Conservation (phyloP, 2,797 vertebrate genomes). For the Carcharodon carcharias region DNA sequence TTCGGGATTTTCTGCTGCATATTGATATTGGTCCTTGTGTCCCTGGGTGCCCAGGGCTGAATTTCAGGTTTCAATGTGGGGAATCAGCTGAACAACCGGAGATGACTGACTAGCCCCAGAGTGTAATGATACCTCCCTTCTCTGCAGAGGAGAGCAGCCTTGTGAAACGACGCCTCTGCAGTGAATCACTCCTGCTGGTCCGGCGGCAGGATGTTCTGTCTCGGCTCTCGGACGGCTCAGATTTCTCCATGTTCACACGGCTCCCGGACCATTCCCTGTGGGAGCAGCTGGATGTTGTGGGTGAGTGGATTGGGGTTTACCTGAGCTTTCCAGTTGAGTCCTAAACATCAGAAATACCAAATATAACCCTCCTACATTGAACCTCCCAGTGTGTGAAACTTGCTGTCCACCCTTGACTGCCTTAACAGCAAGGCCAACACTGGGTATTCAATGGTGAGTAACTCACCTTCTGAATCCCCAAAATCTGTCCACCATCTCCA, state of each 20-base stretch:
- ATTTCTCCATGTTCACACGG: constrained; percentile 47
- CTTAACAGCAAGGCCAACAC: neutral
- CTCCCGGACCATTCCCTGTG: constrained; percentile 49
- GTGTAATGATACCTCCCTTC: neutral
- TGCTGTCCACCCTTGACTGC: neutral
- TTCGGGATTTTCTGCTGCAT: too few species aligned
- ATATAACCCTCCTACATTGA: too few species aligned
- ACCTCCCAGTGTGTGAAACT: neutral
- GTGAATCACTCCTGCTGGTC: constrained; percentile 61
- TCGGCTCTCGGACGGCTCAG: constrained; percentile 46
- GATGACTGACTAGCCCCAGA: neutral
- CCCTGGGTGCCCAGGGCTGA: neutral
- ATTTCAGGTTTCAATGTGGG: neutral
- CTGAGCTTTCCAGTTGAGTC: neutral
- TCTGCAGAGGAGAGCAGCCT: constrained; percentile 51
- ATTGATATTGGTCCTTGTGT: neutral
- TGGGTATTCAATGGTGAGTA: neutral
- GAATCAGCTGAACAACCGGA: neutral
- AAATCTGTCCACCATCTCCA: neutral
- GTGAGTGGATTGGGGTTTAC: constrained; percentile 42
- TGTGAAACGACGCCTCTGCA: constrained; percentile 58
- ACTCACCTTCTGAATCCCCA: neutral
- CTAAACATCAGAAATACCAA: neutral
- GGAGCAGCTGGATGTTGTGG: constrained; percentile 55
- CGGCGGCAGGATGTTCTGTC: constrained; percentile 61